Base-by-base conservation (phyloP, 2,113 vertebrate genomes). In the Peromyscus californicus region DNA sequence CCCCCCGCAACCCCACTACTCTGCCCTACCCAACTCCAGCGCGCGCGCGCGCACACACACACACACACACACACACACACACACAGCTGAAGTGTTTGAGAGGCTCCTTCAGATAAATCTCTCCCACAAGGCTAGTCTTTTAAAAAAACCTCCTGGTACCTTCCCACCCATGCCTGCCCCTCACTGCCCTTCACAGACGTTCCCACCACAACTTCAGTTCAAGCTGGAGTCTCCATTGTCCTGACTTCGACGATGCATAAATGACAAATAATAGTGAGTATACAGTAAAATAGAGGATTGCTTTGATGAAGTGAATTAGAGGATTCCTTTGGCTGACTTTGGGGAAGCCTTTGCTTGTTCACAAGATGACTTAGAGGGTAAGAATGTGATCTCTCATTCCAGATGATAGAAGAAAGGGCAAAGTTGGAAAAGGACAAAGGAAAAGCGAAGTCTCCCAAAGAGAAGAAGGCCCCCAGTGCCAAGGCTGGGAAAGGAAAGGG, bases 401-500 rank as follows among this genome's bases (percentile, higher is more conserved):
- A 99, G 99, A 92, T 89, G 42, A 26, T 76, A 72, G 98, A 98
- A 45, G 98, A 98, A 24, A 96, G 10, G 48, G 1, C 90, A 31
- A 97, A 99, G 48, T 87, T 74, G 75, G 96, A 97, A 69, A 98
- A 96, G 42, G 98, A 97, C 48, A 97, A 98, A 97, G 96, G 97
- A 16, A 98, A 97, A 95, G 91, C 79, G 13, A 99, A 98, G 90
- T 87, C 95, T 87, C 21, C 75, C n/a, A 98, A 98, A 80, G 97
- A 98, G 51, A 98, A 98, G 11, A 99, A 99, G 89, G 0, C 86
- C 1, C 0, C 70, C 7, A 92, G 59, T 87, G 36, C 95, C 74
- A 99, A 98, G 83, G 67, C 51, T 69, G 9, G 96, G 78, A 98
- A 97, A 89, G 98, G 97, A 36, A 99, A 99, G 96, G 98, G 98